Evolutionary conservation across 2,888 invertebrate species (phyloP).

Genomic region (Teleogryllus oceanicus): DNA sequence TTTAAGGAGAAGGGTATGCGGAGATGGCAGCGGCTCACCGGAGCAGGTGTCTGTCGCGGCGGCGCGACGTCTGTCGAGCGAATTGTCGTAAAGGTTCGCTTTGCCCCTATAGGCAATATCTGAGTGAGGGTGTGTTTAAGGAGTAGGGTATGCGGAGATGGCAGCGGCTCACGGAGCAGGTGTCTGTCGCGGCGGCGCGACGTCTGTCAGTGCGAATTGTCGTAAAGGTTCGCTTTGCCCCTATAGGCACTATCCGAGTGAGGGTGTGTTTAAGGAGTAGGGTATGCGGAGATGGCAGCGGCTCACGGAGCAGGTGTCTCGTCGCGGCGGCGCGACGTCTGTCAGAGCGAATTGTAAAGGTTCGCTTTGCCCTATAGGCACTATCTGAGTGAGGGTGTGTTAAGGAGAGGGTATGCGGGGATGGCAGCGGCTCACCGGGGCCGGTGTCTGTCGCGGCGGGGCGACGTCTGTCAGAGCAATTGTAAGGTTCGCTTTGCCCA

Average conservation of each 20-base stretch:
- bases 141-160: too few species aligned
- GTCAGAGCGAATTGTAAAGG: constrained; percentile 64
- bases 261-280: constrained; percentile 45
- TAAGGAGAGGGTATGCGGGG: too few species aligned
- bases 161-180: constrained; percentile 63
- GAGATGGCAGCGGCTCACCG: constrained; percentile 56
- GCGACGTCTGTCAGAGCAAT: too few species aligned
- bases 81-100: constrained; percentile 93
- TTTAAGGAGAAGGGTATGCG: background rate
- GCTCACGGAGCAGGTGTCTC: constrained; percentile 78
- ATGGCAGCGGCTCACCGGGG: too few species aligned
- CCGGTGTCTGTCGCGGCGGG: too few species aligned
- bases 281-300: too few species aligned
- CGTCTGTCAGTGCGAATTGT: constrained; percentile 94
- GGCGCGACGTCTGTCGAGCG: constrained; percentile 86
- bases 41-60: constrained; percentile 81
- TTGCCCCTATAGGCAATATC: constrained; percentile 84
- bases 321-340: constrained; percentile 78
- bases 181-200: constrained; percentile 80
- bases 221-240: constrained; percentile 90
- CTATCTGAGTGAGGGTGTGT: too few species aligned
- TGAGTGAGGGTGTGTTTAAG: constrained; percentile 64
- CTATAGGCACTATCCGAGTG: constrained; percentile 78
- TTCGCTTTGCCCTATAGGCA: too few species aligned
- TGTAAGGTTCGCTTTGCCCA: too few species aligned